Evolutionary conservation across 2,888 invertebrate species (phyloP), one percentile per base, ranked within the genome.

Genomic region (Chymomyza fuscimana): DNA sequence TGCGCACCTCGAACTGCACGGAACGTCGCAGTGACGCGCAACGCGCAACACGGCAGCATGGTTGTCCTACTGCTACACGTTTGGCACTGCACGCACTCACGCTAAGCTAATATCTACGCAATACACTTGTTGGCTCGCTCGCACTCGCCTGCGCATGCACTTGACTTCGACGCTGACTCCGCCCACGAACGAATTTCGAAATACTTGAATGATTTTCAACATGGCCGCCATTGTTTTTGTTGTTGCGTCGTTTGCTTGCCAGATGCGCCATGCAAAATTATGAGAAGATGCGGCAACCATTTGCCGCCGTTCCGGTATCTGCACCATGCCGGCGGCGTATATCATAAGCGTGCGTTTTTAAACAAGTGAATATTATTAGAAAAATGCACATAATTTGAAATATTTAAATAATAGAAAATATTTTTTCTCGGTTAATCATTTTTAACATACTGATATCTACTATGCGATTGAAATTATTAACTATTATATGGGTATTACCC

Each of bases 131-230:
- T 70, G 69, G 29, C 78, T 76, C 76, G 66, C 79, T 88, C 80
- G 72, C 79, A 77, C 76, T 58, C 77, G 75, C 77, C 74, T 69
- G 74, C 77, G 79, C 78, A 73, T 69, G 69, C 71, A 70, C 63
- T 67, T 62, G 54, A 12, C 64, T 52, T 40, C 51, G 32, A 32
- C 32, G 60, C 64, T 78, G 83, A 80, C 90, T 89, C 91, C 92
- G 90, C 92, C 92, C 78, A 85, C 89, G 65, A n/a, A n/a, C n/a
- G n/a, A 65, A 74, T 83, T 90, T 90, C 89, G 90, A 89, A 91
- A 90, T 90, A 91, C 88, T 90, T 90, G 86, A 91, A 77, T 91
- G 90, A 89, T 86, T 90, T 91, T 89, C 91, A 91, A 91, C 86
- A 91, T 91, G 91, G 91, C 91, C 88, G 90, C 85, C 80, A 74